A percentile compares a stretch with the other conserved stretches of the same genome.
phyloP scores from a whole-genome alignment of 2,888 invertebrate genomes.

The Hyposoter dolosus region DNA sequence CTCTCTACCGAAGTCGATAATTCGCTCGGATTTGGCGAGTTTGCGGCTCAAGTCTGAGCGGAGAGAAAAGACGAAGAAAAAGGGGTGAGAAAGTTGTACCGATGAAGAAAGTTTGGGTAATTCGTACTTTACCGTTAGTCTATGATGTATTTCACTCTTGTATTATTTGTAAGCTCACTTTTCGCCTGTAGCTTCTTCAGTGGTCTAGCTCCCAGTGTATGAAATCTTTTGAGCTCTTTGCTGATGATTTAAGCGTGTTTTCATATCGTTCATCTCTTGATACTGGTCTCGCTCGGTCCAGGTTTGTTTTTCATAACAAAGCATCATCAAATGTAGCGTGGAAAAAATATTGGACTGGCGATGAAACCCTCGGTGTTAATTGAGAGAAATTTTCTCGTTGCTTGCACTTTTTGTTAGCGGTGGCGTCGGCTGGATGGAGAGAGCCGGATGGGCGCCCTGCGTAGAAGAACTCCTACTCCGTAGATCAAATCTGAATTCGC shows the following conservation, averaged over 20 bases:
- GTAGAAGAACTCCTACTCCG: conserved; percentile 69
- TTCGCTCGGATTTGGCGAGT: conserved; percentile 68
- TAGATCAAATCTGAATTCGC: conserved; percentile 71
- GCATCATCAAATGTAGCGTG: conserved; percentile 35
- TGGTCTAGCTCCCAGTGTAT: conserved; percentile 51
- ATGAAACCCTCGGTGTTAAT: conserved; percentile 60
- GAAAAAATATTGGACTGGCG: conserved; percentile 57
- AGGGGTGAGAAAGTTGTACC: conserved; percentile 30
- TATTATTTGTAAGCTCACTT: conserved; percentile 20
- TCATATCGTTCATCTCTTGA: conserved; percentile 46
- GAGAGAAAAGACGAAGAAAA: conserved; percentile 64
- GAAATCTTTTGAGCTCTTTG: conserved; percentile 23
- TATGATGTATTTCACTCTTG: conserved; percentile 51
- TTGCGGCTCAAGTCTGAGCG: conserved; percentile 66
- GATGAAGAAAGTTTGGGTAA: conserved; percentile 60
- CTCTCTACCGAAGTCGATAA: conserved; percentile 68
- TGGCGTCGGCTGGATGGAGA: neutral
- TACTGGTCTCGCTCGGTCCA: conserved; percentile 3
- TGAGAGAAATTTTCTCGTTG: conserved; percentile 66
- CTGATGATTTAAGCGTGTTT: conserved; percentile 50
- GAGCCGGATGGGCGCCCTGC: conserved; percentile 47
- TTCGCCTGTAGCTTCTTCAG: conserved; percentile 27
- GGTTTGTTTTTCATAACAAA: conserved; percentile 23
- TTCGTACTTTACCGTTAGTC: conserved; percentile 52
- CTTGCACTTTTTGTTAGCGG: conserved; percentile 58